Conservation (phyloP, 2,797 vertebrate species). For the Crocodylus rhombifer region DNA sequence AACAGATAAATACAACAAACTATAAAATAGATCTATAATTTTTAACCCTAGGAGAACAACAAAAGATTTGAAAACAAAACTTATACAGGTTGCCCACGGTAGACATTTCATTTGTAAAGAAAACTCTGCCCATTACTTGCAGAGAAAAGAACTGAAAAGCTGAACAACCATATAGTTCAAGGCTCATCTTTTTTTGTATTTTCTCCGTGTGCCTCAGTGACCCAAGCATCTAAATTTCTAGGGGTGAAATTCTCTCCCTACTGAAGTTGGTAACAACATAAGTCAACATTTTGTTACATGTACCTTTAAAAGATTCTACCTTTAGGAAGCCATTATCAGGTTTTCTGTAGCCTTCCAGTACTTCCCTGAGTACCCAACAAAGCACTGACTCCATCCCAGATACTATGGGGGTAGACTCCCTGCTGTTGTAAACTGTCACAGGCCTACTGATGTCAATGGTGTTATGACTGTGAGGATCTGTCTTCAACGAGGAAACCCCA, state of each 20-base stretch:
- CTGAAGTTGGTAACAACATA: not conserved
- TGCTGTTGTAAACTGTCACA: not conserved
- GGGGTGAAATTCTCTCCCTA: not conserved
- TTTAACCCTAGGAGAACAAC: not conserved
- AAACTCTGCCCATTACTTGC: not conserved
- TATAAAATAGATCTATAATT: not conserved
- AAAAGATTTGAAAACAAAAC: not conserved
- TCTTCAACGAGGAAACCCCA: not conserved
- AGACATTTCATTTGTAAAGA: not conserved
- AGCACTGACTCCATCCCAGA: not conserved
- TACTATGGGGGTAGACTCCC: not conserved
- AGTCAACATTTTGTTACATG: too few relatives aligned
- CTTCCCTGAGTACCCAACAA: not conserved
- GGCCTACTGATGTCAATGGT: not conserved
- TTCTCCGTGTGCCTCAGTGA: not conserved
- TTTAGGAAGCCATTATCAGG: not conserved
- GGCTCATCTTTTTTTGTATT: not conserved
- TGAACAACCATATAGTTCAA: not conserved
- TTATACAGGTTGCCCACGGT: not conserved
- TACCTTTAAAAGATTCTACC: not conserved
- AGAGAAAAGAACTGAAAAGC: not conserved
- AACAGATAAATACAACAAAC: not conserved
- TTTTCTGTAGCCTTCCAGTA: not conserved
- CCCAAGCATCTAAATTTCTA: not conserved
- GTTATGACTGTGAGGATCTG: not conserved